These are phyloP conservation scores for Trididemnum clinides DNA, from an alignment of 23 tunicate genomes.

Conservation along the genomic window DNA sequence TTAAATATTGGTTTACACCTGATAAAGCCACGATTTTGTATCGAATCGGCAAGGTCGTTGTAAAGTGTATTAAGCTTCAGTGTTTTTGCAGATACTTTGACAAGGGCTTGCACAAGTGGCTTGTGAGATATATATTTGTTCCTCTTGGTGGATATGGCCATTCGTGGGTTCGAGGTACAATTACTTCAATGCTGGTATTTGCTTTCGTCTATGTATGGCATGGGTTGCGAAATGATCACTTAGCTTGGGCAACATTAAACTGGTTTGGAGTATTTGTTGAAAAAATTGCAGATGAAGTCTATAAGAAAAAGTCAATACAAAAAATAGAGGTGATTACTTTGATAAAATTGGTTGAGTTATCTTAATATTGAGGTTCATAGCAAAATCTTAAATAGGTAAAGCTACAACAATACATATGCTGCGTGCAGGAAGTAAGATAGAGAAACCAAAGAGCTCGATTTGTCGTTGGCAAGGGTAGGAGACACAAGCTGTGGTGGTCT, in stretches of 20 bases:
- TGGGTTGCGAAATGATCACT: conserved; percentile 34
- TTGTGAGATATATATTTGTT: conserved; percentile 72
- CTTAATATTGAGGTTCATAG: no score
- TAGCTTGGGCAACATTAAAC: conserved; percentile 68
- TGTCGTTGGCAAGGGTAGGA: no score
- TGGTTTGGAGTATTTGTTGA: conserved; percentile 85
- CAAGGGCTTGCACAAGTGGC: conserved; percentile 86
- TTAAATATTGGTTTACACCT: no score
- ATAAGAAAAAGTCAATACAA: conserved; percentile 31
- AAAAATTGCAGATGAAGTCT: conserved; percentile 44
- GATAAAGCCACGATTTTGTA: no score
- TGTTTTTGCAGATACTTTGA: conserved; percentile 83
- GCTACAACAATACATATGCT: no score
- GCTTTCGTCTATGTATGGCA: conserved; percentile 86
- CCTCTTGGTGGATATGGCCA: conserved; percentile 62
- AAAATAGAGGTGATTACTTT: conserved; percentile 60
- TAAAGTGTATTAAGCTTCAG: no score
- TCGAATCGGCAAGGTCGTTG: no score
- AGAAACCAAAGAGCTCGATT: no score
- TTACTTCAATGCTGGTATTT: conserved; percentile 60
- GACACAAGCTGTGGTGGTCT: no score
- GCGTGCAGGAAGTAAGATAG: no score
- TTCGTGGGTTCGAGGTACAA: neutral
- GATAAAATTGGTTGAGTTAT: no score
- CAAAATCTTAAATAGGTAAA: no score